phyloP scores from a whole-genome alignment of 2,797 vertebrate genomes.

The Ibycter americanus region DNA sequence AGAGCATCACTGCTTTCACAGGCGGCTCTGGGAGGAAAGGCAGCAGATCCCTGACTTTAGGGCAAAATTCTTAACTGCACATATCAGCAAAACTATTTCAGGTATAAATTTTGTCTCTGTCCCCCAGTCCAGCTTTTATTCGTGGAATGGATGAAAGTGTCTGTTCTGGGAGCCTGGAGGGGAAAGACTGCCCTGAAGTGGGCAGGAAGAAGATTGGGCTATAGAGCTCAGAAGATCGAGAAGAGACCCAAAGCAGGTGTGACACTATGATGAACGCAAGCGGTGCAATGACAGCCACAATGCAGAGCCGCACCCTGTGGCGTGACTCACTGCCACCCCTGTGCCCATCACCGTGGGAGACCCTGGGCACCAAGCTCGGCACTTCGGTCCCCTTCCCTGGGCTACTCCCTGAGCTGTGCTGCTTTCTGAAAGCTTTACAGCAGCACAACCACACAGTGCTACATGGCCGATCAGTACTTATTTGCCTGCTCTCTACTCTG shows the following conservation, averaged over 20 bases:
- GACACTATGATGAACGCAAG: fast-evolving
- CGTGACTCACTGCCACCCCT: background rate
- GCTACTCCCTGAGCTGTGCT: background rate
- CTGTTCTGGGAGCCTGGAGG: background rate
- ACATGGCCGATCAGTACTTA: background rate
- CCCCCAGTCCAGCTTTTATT: background rate
- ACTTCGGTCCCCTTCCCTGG: background rate
- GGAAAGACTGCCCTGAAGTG: background rate
- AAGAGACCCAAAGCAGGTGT: background rate
- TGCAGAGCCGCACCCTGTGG: fast-evolving
- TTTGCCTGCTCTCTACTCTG: background rate
- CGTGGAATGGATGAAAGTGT: background rate
- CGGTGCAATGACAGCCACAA: fast-evolving
- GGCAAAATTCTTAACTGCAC: background rate
- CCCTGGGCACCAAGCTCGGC: background rate
- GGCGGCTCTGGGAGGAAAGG: background rate
- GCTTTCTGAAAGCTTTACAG: background rate
- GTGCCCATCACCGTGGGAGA: background rate
- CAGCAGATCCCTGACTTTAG: background rate
- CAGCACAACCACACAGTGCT: fast-evolving
- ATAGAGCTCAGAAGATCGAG: background rate
- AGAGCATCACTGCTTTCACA: background rate
- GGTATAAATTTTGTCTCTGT: background rate
- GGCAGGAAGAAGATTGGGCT: background rate
- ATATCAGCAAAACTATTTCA: background rate